phyloP scores from a whole-genome alignment of 2,113 vertebrate genomes.

The Phalacrocorax pelagicus region DNA sequence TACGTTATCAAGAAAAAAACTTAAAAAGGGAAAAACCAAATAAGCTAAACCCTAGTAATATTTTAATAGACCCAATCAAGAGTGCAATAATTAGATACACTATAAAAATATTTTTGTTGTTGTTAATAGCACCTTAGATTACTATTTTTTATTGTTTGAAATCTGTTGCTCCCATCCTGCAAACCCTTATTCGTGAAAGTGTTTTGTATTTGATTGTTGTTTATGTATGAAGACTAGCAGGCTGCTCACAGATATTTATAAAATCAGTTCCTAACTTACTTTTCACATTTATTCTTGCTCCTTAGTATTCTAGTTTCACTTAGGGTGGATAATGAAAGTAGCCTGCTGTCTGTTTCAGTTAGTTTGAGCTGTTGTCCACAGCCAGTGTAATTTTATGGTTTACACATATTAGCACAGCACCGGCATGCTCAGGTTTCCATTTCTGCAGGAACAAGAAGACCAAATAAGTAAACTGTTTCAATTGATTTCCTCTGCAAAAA shows the following conservation, averaged over 20 bases:
- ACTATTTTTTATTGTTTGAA: background rate
- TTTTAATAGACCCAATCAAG: background rate
- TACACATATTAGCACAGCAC: background rate
- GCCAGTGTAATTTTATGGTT: background rate
- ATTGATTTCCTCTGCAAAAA: slow-evolving; percentile 13
- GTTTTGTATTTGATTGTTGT: background rate
- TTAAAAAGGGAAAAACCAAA: background rate
- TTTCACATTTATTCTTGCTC: slow-evolving; percentile 26
- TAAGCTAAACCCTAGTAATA: background rate
- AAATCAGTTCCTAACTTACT: background rate
- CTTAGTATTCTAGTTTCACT: background rate
- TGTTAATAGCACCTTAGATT: background rate
- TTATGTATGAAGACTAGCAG: background rate
- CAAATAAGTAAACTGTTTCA: background rate
- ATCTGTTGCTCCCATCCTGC: background rate
- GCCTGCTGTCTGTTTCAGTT: background rate
- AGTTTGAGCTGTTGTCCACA: background rate
- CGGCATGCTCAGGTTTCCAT: background rate
- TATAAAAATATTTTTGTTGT: background rate
- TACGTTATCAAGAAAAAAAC: background rate
- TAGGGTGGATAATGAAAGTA: background rate
- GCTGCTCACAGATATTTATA: background rate
- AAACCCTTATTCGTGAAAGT: background rate
- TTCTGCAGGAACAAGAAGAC: slow-evolving; percentile 10
- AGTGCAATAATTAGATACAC: background rate